Percentiles rank a stretch among this genome's conserved stretches.
Conservation (phyloP, 1,140 invertebrate genomes). For the Drosophila littoralis region DNA sequence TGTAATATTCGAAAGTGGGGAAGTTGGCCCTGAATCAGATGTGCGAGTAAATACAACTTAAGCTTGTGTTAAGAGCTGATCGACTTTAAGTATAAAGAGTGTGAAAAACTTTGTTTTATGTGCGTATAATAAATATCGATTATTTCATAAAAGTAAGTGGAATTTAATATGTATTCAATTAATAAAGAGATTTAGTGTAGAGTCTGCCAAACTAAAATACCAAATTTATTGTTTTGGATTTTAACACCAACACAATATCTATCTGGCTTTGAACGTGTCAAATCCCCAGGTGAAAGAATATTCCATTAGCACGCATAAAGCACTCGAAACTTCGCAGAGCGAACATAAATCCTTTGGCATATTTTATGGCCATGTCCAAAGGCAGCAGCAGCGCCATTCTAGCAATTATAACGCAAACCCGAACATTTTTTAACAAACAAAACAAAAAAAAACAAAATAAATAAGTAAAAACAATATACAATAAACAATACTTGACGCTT, state of each 20-base stretch:
- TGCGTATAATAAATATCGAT: constrained; percentile 10
- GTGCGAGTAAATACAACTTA: constrained; percentile 23
- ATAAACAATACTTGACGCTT: constrained; percentile 24
- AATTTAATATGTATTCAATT: constrained; percentile 6
- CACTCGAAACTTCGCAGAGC: constrained; percentile 17
- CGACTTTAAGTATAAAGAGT: neutral
- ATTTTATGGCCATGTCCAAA: constrained; percentile 28
- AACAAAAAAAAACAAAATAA: neutral
- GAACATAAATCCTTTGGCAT: constrained; percentile 35
- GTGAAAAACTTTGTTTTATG: neutral
- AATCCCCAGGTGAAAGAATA: constrained; percentile 31
- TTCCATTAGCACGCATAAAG: constrained; percentile 30
- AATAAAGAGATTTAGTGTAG: neutral
- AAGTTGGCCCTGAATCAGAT: constrained; percentile 25
- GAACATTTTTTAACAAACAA: neutral
- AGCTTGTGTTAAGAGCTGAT: constrained; percentile 23
- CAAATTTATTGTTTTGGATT: constrained; percentile 25
- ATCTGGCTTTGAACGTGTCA: constrained; percentile 32
- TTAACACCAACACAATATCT: neutral
- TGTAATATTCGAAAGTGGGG: constrained; percentile 55
- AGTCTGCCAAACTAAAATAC: constrained; percentile 3
- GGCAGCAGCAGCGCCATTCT: constrained; percentile 11
- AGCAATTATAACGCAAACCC: constrained; percentile 34
- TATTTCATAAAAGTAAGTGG: neutral
- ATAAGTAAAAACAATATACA: constrained; percentile 21